Percentiles rank a stretch among this genome's conserved stretches.
These are phyloP conservation scores for Cephus pygmeus DNA, from an alignment of 2,888 invertebrate species.

Conservation along the genomic window DNA sequence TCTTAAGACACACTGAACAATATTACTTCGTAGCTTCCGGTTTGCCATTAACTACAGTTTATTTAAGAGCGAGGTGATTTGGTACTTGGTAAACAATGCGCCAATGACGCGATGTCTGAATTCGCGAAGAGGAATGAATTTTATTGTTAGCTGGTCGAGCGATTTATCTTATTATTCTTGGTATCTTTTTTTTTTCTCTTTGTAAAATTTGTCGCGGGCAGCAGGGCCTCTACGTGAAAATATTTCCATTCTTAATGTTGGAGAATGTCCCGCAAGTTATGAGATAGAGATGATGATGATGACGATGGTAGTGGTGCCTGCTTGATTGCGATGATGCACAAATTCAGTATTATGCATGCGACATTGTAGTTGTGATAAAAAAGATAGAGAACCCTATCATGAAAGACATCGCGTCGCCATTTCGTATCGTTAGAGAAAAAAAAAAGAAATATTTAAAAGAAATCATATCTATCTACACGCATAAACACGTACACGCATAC, in stretches of 20 bases:
- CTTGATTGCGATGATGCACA: constrained; percentile 31
- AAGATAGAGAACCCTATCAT: constrained; percentile 4
- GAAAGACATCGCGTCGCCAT: constrained; percentile 8
- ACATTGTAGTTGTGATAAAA: constrained; percentile 7
- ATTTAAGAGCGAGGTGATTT: too few relatives aligned
- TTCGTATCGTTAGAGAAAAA: too few relatives aligned
- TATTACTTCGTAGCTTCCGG: too few relatives aligned
- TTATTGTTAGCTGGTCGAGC: not conserved
- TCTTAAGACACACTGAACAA: too few relatives aligned
- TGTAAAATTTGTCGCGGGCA: not conserved
- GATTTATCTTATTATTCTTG: not conserved
- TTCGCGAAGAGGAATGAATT: not conserved
- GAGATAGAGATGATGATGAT: too few relatives aligned
- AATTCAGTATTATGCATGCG: constrained; percentile 36
- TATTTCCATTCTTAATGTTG: not conserved
- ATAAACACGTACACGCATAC: too few relatives aligned
- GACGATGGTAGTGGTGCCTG: constrained; percentile 11
- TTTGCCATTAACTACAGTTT: too few relatives aligned
- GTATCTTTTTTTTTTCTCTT: not conserved
- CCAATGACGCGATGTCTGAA: not conserved
- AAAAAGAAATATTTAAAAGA: too few relatives aligned
- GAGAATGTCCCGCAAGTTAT: not conserved
- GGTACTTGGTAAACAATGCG: too few relatives aligned
- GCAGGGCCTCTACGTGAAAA: too few relatives aligned
- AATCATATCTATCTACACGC: too few relatives aligned